These are phyloP conservation scores for Therioaphis trifolii DNA, from an alignment of 2,888 invertebrate species.

Conservation along the genomic window DNA sequence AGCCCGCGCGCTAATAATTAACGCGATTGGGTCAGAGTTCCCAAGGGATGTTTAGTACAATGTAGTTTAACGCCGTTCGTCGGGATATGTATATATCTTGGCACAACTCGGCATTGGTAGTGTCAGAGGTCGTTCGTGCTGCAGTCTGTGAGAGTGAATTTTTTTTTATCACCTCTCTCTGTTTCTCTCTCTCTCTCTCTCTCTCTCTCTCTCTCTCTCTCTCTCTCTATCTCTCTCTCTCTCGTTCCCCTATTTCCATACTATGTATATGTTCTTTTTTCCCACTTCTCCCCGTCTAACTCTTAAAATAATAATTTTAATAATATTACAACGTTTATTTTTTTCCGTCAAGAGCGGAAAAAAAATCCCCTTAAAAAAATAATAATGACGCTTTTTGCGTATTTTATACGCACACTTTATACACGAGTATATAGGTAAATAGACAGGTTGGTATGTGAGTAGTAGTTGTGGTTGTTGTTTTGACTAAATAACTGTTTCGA, in stretches of 20 bases:
- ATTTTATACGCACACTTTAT: background rate
- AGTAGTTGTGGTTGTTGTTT: background rate
- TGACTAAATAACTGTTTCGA: too few species aligned
- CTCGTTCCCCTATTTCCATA: background rate
- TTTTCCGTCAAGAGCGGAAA: background rate
- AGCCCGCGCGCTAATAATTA: constrained; percentile 56
- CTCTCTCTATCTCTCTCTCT: background rate
- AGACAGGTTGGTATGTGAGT: background rate
- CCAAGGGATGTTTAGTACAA: constrained; percentile 41
- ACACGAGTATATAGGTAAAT: background rate
- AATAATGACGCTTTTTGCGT: background rate
- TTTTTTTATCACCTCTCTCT: background rate
- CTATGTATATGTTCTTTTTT: too few species aligned
- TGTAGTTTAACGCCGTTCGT: constrained; percentile 58
- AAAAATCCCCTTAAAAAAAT: constrained; percentile 19
- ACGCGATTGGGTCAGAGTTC: constrained; percentile 61
- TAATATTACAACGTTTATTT: constrained; percentile 19
- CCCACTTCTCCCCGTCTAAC: background rate
- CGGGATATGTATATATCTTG: background rate
- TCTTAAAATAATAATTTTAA: constrained; percentile 35
- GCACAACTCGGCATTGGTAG: constrained; percentile 5
- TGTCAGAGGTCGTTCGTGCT: constrained; percentile 22
- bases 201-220: background rate
- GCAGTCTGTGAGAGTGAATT: constrained; percentile 11
- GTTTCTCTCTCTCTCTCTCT: background rate